Conservation (phyloP, 2,888 invertebrate genomes). For the Tipula vernalis region DNA sequence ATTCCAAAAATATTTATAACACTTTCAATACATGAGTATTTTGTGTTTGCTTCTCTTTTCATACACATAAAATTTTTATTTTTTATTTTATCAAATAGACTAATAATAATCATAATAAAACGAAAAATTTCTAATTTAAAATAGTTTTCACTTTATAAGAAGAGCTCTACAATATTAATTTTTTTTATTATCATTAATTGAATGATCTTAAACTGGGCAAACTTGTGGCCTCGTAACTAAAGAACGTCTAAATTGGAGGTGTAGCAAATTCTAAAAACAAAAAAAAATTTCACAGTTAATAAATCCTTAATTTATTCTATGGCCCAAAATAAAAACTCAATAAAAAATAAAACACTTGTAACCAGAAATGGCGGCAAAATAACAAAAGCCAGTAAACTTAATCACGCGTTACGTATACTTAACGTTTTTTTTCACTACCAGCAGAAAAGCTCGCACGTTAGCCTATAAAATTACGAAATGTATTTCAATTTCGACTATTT, state of each 20-base stretch:
- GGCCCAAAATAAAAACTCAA: too few species aligned
- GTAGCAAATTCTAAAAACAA: too few species aligned
- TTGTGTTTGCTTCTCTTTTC: background rate
- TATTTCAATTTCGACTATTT: too few species aligned
- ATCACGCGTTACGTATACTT: too few species aligned
- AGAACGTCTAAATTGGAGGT: background rate
- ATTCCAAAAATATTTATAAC: background rate
- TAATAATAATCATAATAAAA: background rate
- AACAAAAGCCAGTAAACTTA: too few species aligned
- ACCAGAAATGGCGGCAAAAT: too few species aligned
- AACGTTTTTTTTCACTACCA: too few species aligned
- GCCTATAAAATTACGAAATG: too few species aligned
- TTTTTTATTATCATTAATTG: background rate
- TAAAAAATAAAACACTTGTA: too few species aligned
- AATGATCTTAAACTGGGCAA: background rate
- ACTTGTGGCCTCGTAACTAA: background rate
- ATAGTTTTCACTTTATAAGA: background rate
- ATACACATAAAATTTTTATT: background rate
- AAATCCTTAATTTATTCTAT: too few species aligned
- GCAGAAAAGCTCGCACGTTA: too few species aligned
- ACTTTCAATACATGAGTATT: background rate
- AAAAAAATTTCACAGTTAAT: too few species aligned
- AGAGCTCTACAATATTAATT: background rate
- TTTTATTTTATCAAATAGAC: background rate
- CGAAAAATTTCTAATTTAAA: background rate